Base-by-base conservation (phyloP, 2,113 vertebrate genomes). In the Ellobius talpinus region DNA sequence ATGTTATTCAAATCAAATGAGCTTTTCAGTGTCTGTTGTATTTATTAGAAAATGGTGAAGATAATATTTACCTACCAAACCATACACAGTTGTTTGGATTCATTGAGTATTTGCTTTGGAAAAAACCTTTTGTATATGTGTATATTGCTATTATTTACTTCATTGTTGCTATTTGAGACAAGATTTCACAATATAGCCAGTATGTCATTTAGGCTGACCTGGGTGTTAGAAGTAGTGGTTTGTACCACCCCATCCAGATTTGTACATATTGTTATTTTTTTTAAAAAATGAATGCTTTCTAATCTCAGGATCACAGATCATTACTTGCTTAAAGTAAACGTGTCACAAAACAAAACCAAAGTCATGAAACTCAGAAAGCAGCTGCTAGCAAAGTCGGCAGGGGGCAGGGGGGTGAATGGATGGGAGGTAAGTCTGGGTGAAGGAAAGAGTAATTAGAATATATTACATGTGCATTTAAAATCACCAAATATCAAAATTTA, bases 1-100 rank as follows among this genome's bases (percentile, higher is more conserved):
- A 45, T 24, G 77, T 79, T 36, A 90, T 72, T 93, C 65, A 86
- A 94, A 76, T 95, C 52, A 90, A 70, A 19, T 79, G 23, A 91
- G 45, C 26, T 29, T 82, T 39, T 55, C 36, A 91, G 39, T 76
- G 58, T 85, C 33, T 11, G 23, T 23, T 68, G 4, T 63, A 31
- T 24, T 70, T 95, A 39, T 52, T 86, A 90, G 26, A 45, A 93
- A 85, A 79, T 70, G 3, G 5, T 26, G 6, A 52, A 52, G 68
- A 90, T 85, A 85, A 50, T 55, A 92, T 77, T 90, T 16, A 55
- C 4, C 55, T 79, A 66, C 7, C 33, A 84, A 90, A 78, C 23
- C 24, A 73, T 36, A 87, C 6, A 73, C 2, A 63, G 29, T 86
- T 93, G 29, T 73, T 68, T 87, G 45, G 13, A 39, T 82, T 88